Evolutionary conservation across 2,888 invertebrate species (phyloP).

Genomic region (Thymelicus sylvestris): DNA sequence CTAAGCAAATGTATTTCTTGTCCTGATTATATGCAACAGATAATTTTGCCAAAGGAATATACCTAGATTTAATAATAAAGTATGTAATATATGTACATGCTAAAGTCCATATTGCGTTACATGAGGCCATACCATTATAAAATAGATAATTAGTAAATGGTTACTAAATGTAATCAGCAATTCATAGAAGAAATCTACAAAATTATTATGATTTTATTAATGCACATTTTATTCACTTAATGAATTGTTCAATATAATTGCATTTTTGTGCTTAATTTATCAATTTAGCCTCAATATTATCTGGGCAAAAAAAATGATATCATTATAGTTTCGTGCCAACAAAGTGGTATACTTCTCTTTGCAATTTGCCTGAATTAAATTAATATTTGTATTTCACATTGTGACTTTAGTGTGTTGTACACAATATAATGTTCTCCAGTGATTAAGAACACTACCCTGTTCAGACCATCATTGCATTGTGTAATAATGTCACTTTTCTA

Average conservation of each 20-base stretch:
- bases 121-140: slow-evolving; percentile 6
- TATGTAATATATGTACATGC: not conserved
- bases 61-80: not conserved
- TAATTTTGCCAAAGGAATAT: slow-evolving; percentile 30
- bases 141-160: slow-evolving; percentile 11
- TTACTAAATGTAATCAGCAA: not conserved
- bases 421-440: not conserved
- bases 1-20: slow-evolving; percentile 26
- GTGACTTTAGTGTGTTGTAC: too few relatives aligned
- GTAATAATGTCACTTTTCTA: not conserved
- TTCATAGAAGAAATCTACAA: not conserved
- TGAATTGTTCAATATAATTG: not conserved
- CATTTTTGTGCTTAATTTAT: not conserved
- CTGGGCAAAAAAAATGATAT: not conserved
- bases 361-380: too few relatives aligned
- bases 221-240: too few relatives aligned
- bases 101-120: slow-evolving; percentile 1
- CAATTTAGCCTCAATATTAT: not conserved
- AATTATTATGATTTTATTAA: too few relatives aligned
- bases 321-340: not conserved
- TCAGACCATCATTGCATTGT: not conserved
- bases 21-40: slow-evolving; percentile 15
- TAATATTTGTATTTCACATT: too few relatives aligned
- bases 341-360: too few relatives aligned
- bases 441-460: not conserved